Conservation (phyloP, 2,113 vertebrate species). For the Dromiciops gliroides region DNA sequence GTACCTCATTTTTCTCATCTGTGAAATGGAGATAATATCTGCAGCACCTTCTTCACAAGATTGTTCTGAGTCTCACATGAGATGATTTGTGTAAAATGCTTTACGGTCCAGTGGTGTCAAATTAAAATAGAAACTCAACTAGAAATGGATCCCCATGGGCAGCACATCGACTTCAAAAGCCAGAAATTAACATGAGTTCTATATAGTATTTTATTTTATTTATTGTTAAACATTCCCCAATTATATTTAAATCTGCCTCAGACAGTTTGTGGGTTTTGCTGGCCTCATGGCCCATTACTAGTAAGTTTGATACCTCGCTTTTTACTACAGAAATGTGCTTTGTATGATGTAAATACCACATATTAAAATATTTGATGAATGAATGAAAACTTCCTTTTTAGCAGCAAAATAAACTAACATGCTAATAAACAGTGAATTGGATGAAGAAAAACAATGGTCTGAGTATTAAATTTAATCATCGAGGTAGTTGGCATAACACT, state of each 20-base stretch:
- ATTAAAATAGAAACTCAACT: not conserved
- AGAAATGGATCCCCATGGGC: not conserved
- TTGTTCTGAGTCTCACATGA: not conserved
- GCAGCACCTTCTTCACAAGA: not conserved
- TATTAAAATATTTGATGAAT: not conserved
- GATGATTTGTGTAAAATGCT: not conserved
- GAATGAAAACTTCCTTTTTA: not conserved
- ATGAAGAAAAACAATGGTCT: not conserved
- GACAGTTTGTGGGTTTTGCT: not conserved
- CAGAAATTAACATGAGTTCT: not conserved
- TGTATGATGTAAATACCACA: not conserved
- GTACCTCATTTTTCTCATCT: not conserved
- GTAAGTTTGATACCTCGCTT: not conserved
- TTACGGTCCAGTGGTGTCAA: not conserved
- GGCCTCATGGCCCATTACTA: not conserved
- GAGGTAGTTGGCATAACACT: not conserved
- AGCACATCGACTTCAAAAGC: not conserved
- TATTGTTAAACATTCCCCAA: not conserved
- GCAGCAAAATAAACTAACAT: not conserved
- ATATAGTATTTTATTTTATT: not conserved
- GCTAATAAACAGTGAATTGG: not conserved
- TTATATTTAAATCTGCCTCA: not conserved
- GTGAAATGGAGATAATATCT: not conserved
- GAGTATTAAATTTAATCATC: not conserved
- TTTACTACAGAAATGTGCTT: not conserved